Evolutionary conservation across 2,888 invertebrate genomes (phyloP), one percentile per base, ranked within the genome.

Genomic region (Sinhomidia bicolor): DNA sequence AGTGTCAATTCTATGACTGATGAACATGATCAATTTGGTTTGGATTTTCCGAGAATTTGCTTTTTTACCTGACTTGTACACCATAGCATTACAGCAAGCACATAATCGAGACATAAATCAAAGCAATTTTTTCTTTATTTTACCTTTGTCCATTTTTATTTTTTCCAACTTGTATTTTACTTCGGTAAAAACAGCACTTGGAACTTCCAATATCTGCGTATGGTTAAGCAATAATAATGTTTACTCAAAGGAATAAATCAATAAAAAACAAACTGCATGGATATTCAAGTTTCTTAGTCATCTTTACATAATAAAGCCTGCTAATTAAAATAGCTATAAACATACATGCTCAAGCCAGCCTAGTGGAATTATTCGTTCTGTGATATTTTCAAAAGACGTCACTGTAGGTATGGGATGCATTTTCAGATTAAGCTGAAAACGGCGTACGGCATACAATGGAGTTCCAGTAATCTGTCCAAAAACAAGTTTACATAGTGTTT

Each of bases 331-430:
- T 14, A 51, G 9, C 4, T 51, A 62, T 3, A 29, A 7, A 20
- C 68, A n/a, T 71, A 86, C 86, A 71, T 86, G 79, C 26, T 86
- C 86, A 71, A 80, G 54, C 86, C 86, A 86, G n/a, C 71, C 80
- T 12, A 80, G 17, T n/a, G 86, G 86, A 4, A 86, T 7, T 1
- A 86, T 71, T 36, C 71, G 36, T 44, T 86, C 86, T n/a, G 86
- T 86, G 23, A 54, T 36, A 29, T 86, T 86, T 68, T 86, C 54
- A 57, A 86, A 86, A n/a, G 54, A 29, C 80, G 86, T 86, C 86
- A 86, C 86, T 14, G 57, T 32, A 0, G 68, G 71, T 20, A 80
- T 36, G 1, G 80, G 80, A 32, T 29, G 68, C 41, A 80, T 57
- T 57, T 20, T 20, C 41, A 80, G 17, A 29, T 86, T 86, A 5